Percentiles rank a stretch among this genome's conserved stretches.
phyloP scores from a whole-genome alignment of 2,113 vertebrate genomes.

The Tragulus kanchil region DNA sequence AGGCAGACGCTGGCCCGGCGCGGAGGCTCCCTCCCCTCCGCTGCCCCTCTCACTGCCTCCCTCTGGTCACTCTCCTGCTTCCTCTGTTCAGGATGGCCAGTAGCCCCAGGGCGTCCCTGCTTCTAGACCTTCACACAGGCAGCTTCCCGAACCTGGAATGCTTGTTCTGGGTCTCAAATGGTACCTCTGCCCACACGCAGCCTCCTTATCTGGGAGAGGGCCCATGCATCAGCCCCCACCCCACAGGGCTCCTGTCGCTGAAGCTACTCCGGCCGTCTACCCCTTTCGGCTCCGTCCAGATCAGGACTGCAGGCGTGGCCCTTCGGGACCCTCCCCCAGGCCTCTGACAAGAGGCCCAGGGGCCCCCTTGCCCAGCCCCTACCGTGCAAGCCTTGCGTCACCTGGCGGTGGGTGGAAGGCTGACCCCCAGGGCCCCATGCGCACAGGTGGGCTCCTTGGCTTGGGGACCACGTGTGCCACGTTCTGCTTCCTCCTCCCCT shows the following conservation, averaged over 20 bases:
- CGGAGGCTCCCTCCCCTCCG: not conserved
- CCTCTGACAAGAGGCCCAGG: not conserved
- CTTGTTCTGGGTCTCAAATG: not conserved
- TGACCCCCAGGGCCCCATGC: rapidly evolving
- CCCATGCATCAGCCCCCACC: rapidly evolving
- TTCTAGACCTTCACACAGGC: not conserved
- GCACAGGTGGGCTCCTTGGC: not conserved
- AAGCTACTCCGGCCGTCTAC: not conserved
- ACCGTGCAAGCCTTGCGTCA: rapidly evolving
- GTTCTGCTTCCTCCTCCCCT: too few species aligned
- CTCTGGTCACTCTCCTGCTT: not conserved
- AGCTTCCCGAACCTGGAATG: not conserved
- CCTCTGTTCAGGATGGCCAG: too few species aligned
- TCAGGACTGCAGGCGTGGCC: not conserved
- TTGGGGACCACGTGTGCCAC: not conserved
- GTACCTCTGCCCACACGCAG: rapidly evolving
- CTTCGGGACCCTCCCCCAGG: not conserved
- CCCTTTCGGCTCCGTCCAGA: rapidly evolving
- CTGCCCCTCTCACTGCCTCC: not conserved
- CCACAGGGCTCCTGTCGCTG: rapidly evolving
- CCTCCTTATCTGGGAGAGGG: not conserved
- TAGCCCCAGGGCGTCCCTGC: too few species aligned
- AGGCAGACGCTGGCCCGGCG: too few species aligned
- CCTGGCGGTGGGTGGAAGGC: not conserved
- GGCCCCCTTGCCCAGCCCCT: not conserved